Evolutionary conservation across 2,797 vertebrate species (phyloP).

Genomic region (Hydrolagus colliei): DNA sequence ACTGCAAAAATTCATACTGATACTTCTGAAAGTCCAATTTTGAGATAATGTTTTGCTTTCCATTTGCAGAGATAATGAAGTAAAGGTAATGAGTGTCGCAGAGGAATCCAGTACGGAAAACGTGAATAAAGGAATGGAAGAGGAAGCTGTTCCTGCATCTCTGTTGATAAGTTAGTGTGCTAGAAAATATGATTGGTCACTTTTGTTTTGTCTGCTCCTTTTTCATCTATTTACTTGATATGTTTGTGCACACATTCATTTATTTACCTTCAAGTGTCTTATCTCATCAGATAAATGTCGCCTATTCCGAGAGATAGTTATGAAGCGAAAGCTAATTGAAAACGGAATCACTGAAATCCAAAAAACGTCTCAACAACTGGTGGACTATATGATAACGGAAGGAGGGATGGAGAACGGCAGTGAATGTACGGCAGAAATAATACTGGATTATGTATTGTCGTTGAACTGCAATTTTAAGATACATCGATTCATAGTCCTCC

Average conservation of each 20-base stretch:
- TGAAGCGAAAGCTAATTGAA: conserved; percentile 17
- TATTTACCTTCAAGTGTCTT: no score
- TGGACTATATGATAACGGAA: neutral
- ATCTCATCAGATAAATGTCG: conserved; percentile 8
- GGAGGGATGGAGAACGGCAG: neutral
- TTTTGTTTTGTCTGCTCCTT: neutral
- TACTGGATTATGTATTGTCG: neutral
- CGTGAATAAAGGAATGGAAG: neutral
- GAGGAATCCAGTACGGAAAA: neutral
- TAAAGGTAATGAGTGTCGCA: neutral
- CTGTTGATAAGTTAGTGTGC: neutral
- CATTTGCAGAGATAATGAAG: neutral
- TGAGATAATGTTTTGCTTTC: neutral
- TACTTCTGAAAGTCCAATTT: no score
- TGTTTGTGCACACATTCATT: neutral
- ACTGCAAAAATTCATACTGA: no score
- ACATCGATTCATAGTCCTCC: neutral
- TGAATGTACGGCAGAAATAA: neutral
- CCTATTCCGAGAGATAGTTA: neutral
- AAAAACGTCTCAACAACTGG: neutral
- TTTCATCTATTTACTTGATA: neutral
- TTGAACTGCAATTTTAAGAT: conserved; percentile 29
- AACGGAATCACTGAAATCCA: neutral
- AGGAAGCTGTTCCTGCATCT: neutral
- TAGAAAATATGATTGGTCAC: neutral